These are phyloP conservation scores for Drosophila kanekoi DNA, from an alignment of 2,888 invertebrate species.

Conservation along the genomic window DNA sequence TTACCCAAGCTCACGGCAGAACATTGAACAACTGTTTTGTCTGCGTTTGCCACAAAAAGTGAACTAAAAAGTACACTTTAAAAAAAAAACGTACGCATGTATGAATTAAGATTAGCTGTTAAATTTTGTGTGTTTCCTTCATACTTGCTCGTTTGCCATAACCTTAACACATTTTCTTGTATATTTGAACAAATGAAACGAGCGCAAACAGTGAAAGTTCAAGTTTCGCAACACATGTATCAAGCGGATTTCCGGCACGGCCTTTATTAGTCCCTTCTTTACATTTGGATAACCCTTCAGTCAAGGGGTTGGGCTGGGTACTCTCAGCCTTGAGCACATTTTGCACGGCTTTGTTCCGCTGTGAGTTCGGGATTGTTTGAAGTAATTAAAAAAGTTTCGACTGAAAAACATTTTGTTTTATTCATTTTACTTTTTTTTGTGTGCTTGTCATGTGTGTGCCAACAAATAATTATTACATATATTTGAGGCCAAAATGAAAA, in stretches of 20 bases:
- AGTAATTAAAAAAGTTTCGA: constrained; percentile 61
- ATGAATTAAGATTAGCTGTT: background rate
- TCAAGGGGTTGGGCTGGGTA: too few relatives aligned
- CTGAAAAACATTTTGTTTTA: constrained; percentile 10
- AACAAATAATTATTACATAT: constrained; percentile 20
- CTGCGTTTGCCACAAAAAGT: background rate
- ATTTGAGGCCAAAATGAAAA: background rate
- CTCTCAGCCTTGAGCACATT: constrained; percentile 24
- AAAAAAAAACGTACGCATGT: too few relatives aligned
- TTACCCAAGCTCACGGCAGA: background rate
- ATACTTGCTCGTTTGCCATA: background rate
- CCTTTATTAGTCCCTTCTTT: constrained; percentile 13
- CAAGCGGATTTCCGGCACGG: constrained; percentile 16
- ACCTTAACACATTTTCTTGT: background rate
- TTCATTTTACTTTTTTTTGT: background rate
- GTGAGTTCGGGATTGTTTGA: constrained; percentile 41
- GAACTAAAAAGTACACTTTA: background rate
- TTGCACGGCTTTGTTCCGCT: constrained; percentile 19
- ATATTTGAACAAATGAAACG: constrained; percentile 14
- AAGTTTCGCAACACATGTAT: constrained; percentile 45
- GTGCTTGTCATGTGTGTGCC: constrained; percentile 13
- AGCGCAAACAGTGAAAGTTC: constrained; percentile 30
- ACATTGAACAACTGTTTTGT: background rate
- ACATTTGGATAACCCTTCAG: constrained; percentile 3
- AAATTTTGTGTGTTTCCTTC: background rate